phyloP scores from a whole-genome alignment of 2,113 vertebrate genomes.

The Takifugu flavidus region DNA sequence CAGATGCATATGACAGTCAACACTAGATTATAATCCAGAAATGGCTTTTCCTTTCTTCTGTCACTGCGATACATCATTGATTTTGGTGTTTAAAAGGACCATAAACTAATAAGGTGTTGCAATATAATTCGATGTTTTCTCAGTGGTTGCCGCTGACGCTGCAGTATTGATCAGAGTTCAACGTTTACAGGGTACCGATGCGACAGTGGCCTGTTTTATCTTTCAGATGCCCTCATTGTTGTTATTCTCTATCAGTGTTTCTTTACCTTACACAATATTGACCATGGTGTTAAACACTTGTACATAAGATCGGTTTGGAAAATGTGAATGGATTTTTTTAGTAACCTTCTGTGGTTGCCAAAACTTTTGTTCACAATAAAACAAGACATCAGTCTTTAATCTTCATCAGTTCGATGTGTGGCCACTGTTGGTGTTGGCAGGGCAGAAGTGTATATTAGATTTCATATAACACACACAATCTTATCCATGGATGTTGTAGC shows the following conservation, averaged over 20 bases:
- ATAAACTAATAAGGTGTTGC: slow-evolving; percentile 42
- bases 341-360: slow-evolving; percentile 13
- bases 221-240: slow-evolving; percentile 13
- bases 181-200: slow-evolving; percentile 34
- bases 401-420: no score
- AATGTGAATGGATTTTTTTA: slow-evolving; percentile 53
- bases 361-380: slow-evolving; percentile 53
- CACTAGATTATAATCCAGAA: slow-evolving; percentile 39
- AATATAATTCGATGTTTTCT: slow-evolving; percentile 26
- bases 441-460: no score
- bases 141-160: slow-evolving; percentile 14
- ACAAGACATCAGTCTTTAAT: not conserved
- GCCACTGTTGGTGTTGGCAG: no score
- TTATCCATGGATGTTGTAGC: no score
- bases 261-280: no score
- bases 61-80: slow-evolving; percentile 25
- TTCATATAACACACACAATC: no score
- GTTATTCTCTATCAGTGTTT: no score
- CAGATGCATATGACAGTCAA: slow-evolving; percentile 25
- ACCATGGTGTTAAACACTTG: no score
- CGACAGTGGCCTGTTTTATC: slow-evolving; percentile 7
- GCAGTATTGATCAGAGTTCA: slow-evolving; percentile 49
- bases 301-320: slow-evolving; percentile 4
- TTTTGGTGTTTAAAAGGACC: slow-evolving; percentile 46
- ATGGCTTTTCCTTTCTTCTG: slow-evolving; percentile 43